Percentiles rank a stretch among this genome's conserved stretches.
Conservation (phyloP, 2,797 vertebrate genomes). For the Gymnopithys bicolor region DNA sequence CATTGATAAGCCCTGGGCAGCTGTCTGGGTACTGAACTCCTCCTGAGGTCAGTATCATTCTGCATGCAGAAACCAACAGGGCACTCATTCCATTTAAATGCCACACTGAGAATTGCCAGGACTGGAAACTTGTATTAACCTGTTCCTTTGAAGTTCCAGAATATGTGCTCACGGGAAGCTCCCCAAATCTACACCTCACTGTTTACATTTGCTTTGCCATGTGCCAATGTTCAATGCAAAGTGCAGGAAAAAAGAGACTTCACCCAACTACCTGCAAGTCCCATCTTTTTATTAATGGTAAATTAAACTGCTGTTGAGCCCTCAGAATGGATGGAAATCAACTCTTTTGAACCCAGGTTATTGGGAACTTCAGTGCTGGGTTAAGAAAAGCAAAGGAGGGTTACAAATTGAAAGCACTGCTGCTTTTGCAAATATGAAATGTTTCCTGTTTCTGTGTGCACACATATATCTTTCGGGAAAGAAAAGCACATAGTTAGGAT, state of each 20-base stretch:
- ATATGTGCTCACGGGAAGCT: background rate
- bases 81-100: background rate
- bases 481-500: conserved; percentile 11
- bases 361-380: background rate
- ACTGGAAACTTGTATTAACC: background rate
- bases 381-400: conserved; percentile 30
- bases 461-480: conserved; percentile 10
- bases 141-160: background rate
- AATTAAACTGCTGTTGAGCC: background rate
- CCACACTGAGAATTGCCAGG: background rate
- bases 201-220: background rate
- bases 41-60: background rate
- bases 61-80: background rate
- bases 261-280: background rate
- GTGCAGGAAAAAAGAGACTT: background rate
- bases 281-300: background rate
- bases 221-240: background rate
- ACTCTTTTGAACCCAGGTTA: background rate
- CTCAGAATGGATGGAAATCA: background rate
- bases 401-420: conserved; percentile 21
- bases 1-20: background rate
- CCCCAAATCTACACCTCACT: background rate
- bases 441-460: conserved; percentile 41
- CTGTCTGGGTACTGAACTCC: background rate
- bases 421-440: conserved; percentile 44